Evolutionary conservation across 2,797 vertebrate species (phyloP).

Genomic region (Leptatherina wallacei): DNA sequence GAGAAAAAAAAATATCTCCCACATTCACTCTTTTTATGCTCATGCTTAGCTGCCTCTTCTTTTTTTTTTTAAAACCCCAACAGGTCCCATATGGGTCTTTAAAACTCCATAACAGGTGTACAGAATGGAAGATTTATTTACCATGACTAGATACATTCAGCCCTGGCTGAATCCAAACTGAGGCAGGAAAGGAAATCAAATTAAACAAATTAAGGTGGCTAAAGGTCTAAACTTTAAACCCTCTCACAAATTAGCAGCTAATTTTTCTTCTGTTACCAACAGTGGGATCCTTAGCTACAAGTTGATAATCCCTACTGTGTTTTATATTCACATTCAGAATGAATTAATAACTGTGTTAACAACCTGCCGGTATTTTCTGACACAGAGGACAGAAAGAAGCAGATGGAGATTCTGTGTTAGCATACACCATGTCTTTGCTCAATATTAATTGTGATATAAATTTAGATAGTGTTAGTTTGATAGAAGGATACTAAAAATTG

Average conservation of each 20-base stretch:
- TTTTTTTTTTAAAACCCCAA: constrained; percentile 1
- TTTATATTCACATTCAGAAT: constrained; percentile 70
- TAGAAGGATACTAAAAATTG: not conserved
- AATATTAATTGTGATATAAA: constrained; percentile 30
- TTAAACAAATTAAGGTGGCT: constrained; percentile 49
- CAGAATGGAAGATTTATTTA: constrained; percentile 73
- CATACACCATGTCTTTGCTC: constrained; percentile 43
- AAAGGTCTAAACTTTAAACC: constrained; percentile 43
- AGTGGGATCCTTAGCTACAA: constrained; percentile 44
- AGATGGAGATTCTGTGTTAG: constrained; percentile 50
- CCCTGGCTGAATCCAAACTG: constrained; percentile 44
- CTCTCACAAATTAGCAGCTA: constrained; percentile 52
- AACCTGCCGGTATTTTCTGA: constrained; percentile 52
- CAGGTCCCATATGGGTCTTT: constrained; percentile 44
- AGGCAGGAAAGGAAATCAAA: constrained; percentile 28
- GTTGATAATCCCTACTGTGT: constrained; percentile 55
- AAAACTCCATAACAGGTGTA: constrained; percentile 76
- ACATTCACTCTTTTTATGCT: constrained; percentile 33
- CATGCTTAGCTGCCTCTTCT: constrained; percentile 21
- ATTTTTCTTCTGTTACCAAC: constrained; percentile 43
- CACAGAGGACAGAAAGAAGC: constrained; percentile 29
- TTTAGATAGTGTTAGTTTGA: constrained; percentile 45
- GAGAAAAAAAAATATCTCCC: constrained; percentile 28
- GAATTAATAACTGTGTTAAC: constrained; percentile 71
- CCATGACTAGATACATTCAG: constrained; percentile 63